phyloP scores from a whole-genome alignment of 37 sponge, comb jelly and placozoan genomes.

The Mnemiopsis leidyi region DNA sequence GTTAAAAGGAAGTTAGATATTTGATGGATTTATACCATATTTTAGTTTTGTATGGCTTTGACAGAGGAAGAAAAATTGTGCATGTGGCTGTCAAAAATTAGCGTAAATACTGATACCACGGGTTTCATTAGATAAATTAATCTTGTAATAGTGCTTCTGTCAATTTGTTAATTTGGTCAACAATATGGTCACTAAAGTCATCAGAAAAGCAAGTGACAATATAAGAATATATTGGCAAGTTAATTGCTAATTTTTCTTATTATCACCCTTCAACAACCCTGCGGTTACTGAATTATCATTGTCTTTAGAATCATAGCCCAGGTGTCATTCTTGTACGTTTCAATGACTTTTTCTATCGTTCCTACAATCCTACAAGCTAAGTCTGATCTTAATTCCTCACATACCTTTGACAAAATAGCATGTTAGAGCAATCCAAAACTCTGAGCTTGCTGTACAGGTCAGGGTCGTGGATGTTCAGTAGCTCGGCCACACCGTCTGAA shows the following conservation, averaged over 20 bases:
- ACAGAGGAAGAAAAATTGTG: too few relatives aligned
- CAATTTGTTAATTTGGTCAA: background rate
- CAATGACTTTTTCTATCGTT: too few relatives aligned
- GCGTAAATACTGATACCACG: too few relatives aligned
- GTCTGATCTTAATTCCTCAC: too few relatives aligned
- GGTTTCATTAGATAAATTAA: background rate
- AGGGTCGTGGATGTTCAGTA: conserved; percentile 11
- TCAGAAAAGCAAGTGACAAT: background rate
- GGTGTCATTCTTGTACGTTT: too few relatives aligned
- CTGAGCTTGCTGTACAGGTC: conserved; percentile 14
- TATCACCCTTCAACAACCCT: background rate
- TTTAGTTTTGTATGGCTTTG: too few relatives aligned
- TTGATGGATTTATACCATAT: too few relatives aligned
- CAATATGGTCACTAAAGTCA: background rate
- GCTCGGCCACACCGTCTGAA: conserved; percentile 50
- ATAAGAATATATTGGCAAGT: background rate
- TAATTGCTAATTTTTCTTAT: background rate
- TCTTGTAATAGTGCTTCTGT: background rate
- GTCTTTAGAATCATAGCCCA: too few relatives aligned
- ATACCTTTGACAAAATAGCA: conserved; percentile 63
- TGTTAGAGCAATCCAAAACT: conserved; percentile 15
- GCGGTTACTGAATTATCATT: too few relatives aligned
- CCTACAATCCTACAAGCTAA: too few relatives aligned
- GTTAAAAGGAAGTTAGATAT: too few relatives aligned
- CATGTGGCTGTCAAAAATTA: too few relatives aligned